Base-by-base conservation (phyloP, 2,888 invertebrate species). In the Coelinius sp. region DNA sequence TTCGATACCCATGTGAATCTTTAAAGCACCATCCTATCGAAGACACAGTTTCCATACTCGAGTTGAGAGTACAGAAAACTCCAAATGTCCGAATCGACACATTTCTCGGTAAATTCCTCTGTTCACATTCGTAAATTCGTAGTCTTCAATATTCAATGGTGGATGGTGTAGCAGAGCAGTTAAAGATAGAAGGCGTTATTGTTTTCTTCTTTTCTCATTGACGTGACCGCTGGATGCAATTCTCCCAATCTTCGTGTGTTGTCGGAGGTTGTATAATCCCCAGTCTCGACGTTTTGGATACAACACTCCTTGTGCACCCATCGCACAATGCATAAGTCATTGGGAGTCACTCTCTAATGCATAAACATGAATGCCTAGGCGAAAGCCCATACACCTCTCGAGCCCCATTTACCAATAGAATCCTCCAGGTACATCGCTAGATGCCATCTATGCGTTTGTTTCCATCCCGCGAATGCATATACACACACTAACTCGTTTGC, bases 381-480 rank as follows among this genome's bases (percentile, higher is more conserved):
- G 7, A 53, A 53, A 27, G 53, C 27, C 49, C 49, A 20, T 22
- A 31, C 31, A 56, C 27, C 56, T 56, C 56, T 49, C 22, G 22
- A 22, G 22, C 12, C 20, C 10, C 22, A 17, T 22, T 20, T 20
- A 6, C 22, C 49, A 10, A 14, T 27, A 53, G 24, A 14, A 24
- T 27, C 14, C 56, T 31, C 31, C 31, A 31, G 62, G 62, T 22
- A 17, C 62, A 38, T 41, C 62, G 41, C 5, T 12, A 38, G 31
- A 27, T 65, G 52, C 49, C 69, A 70, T 65, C 59, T 66, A 70
- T 56, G 70, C 65, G 52, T 66, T 70, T 70, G 70, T 70, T 70
- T 65, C 65, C 70, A 70, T 70, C 25, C 65, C n/a, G 4, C 53
- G 12, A 53, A 53, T 53, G 53, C 53, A 49, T 49, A 49, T 17